Evolutionary conservation across 2,113 vertebrate genomes (phyloP).

Genomic region (Atlantisia rogersi): DNA sequence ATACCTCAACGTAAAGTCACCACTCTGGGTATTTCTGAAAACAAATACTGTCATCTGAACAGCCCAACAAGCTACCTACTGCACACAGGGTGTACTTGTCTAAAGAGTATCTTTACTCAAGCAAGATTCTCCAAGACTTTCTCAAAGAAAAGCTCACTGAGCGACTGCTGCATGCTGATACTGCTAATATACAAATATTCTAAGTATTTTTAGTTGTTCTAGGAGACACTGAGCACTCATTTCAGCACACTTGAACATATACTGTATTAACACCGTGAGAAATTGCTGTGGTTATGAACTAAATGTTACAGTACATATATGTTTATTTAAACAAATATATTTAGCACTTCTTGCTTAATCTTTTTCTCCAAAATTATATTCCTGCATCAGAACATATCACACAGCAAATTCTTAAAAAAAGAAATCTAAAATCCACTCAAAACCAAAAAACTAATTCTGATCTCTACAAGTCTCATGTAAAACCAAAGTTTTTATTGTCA

Average conservation of each 20-base stretch:
- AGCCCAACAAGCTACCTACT: background rate
- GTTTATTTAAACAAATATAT: background rate
- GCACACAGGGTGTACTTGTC: background rate
- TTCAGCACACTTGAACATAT: background rate
- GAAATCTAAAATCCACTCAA: accelerated
- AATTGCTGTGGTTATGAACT: background rate
- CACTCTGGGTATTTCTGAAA: background rate
- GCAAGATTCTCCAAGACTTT: background rate
- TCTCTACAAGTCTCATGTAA: background rate
- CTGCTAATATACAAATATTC: background rate
- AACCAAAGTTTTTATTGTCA: background rate
- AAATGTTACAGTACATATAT: background rate
- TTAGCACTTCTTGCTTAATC: background rate
- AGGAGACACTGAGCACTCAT: background rate
- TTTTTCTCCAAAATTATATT: background rate
- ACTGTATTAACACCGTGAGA: background rate
- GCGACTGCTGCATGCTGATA: background rate
- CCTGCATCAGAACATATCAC: background rate
- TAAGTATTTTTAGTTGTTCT: background rate
- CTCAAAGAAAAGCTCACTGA: background rate
- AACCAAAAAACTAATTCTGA: background rate
- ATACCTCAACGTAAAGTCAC: background rate
- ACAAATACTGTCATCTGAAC: background rate
- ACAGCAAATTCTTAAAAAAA: background rate
- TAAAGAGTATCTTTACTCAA: background rate